Conservation (phyloP, 2,888 invertebrate genomes). For the Gari tellinella region DNA sequence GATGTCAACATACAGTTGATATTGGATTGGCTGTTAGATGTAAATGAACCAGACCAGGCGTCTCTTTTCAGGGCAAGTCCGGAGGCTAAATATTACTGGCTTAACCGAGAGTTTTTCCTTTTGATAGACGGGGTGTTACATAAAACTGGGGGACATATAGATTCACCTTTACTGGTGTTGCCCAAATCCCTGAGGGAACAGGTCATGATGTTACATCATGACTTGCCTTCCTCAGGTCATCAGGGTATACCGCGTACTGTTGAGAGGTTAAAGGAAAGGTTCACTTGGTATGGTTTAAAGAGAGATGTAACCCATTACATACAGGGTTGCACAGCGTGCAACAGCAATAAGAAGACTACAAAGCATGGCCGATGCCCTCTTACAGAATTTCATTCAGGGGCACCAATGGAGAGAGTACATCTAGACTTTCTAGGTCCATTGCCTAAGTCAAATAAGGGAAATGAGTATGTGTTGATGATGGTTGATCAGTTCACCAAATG, state of each 20-base stretch:
- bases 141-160: background rate
- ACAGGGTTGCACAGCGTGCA: constrained; percentile 19
- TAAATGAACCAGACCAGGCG: constrained; percentile 2
- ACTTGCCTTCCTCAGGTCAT: constrained; percentile 32
- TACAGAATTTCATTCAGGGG: constrained; percentile 14
- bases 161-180: constrained; percentile 5
- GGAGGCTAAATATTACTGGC: constrained; percentile 18
- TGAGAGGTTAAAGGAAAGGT: constrained; percentile 13
- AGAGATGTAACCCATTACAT: constrained; percentile 17
- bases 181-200: constrained; percentile 8
- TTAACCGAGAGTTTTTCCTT: constrained; percentile 22
- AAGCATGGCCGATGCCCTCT: constrained; percentile 15
- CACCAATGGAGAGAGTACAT: constrained; percentile 24
- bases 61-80: constrained; percentile 14
- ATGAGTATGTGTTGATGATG: constrained; percentile 26
- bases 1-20: constrained; percentile 10
- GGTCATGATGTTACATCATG: constrained; percentile 11
- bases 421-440: constrained; percentile 23
- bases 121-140: constrained; percentile 5
- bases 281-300: constrained; percentile 11
- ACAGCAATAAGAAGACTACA: constrained; percentile 20
- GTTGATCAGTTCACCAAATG: constrained; percentile 30
- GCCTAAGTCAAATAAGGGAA: constrained; percentile 17
- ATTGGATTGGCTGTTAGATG: background rate
- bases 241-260: constrained; percentile 26